These are phyloP conservation scores for Zygothrica quintamaculata DNA, from an alignment of 2,888 invertebrate species.

Conservation along the genomic window DNA sequence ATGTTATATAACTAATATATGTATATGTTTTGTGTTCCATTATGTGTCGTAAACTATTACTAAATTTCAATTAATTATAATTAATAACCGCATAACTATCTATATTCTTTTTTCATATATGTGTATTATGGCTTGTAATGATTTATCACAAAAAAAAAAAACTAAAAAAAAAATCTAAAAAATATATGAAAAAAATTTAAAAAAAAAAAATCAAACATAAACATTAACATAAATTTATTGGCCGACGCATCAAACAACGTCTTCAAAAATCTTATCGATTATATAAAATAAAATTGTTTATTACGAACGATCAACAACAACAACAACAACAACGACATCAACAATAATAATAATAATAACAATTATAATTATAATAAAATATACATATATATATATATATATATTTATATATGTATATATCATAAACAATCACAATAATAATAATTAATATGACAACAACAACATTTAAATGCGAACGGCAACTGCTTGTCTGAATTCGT, in stretches of 20 bases:
- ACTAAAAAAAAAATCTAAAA: constrained; percentile 15
- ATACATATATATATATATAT: constrained; percentile 13
- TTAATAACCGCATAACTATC: constrained; percentile 64
- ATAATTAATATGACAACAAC: constrained; percentile 58
- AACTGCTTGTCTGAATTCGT: constrained; percentile 70
- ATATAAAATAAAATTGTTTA: constrained; percentile 16
- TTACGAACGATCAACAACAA: constrained; percentile 50
- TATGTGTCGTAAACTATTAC: constrained; percentile 52
- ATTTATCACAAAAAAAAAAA: constrained; percentile 27
- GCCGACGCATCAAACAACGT: constrained; percentile 58
- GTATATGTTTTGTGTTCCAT: constrained; percentile 53
- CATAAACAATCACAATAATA: constrained; percentile 38
- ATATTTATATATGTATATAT: constrained; percentile 28
- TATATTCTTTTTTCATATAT: constrained; percentile 68
- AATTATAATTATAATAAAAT: constrained; percentile 7
- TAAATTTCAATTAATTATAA: constrained; percentile 36
- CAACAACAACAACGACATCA: constrained; percentile 49
- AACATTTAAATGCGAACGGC: constrained; percentile 69
- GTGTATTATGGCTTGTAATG: constrained; percentile 60
- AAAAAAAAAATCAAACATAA: constrained; percentile 24
- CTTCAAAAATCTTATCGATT: constrained; percentile 30
- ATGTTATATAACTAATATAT: constrained; percentile 19
- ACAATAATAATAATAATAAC: constrained; percentile 20
- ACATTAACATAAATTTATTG: constrained; percentile 36
- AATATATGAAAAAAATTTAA: constrained; percentile 12